Evolutionary conservation across 2,113 vertebrate species (phyloP), one percentile per base, ranked within the genome.

Genomic region (Trinectes maculatus): DNA sequence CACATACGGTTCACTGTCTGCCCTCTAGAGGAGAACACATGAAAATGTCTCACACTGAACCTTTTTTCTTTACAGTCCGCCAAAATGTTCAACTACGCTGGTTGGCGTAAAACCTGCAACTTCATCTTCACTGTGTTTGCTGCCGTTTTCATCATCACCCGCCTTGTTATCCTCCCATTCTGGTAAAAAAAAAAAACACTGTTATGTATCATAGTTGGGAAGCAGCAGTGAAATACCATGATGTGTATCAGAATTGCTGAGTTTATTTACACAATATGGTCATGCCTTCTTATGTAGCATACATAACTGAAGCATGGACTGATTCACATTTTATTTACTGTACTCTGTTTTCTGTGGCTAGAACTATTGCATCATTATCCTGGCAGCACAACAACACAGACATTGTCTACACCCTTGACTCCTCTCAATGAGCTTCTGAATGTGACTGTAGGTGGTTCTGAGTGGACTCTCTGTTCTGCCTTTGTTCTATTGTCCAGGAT

Each of bases 1-100:
- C 16, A 53, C 28, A 28, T 48, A 48, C 22, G 56, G 18, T 16
- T 63, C 52, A 42, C 46, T 75, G 63, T 65, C 83, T 87, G 84
- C 79, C 86, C 79, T 74, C 85, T 86, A 71, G 75, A 76, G 71
- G 85, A 11, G 12, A 57, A 69, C 2, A 18, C 4, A 19, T 18
- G 21, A 37, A 64, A 16, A 29, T 6, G 42, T 55, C 6, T 13
- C n/a, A 3, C 39, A 42, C 19, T 56, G 21, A 18, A 36, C 15
- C 75, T 22, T 42, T 15, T 24, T 15, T 61, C 3, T 0, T 74
- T 74, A 5, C 56, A 97, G 96, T 96, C 96, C 0, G 97, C 96
- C 80, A 99, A 99, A 88, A 98, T 98, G 95, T 98, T 99, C 67
- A 98, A 98, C 91, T 99, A 99, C 0, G 97, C 96, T 0, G 95